Evolutionary conservation across 2,888 invertebrate species (phyloP).

Genomic region (Plebejus anna): DNA sequence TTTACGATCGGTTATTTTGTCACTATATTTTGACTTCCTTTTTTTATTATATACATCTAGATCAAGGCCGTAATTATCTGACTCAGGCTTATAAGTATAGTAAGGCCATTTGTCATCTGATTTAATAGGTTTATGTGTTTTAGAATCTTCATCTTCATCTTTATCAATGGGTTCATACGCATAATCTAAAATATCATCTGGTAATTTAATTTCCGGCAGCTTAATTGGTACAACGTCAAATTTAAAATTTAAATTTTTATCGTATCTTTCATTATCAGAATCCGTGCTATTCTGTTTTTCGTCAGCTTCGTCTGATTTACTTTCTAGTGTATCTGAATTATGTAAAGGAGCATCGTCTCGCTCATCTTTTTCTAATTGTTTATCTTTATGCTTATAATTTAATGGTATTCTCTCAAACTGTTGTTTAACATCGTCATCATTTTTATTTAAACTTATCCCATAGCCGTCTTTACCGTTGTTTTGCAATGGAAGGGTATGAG

Average conservation of each 20-base stretch:
- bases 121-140: conserved; percentile 10
- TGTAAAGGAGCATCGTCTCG: not conserved
- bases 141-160: conserved; percentile 35
- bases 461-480: conserved; percentile 43
- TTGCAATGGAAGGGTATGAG: conserved; percentile 31
- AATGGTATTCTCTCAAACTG: conserved; percentile 72
- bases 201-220: conserved; percentile 71
- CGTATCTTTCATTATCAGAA: conserved; percentile 48
- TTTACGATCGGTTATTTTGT: conserved; percentile 19
- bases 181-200: conserved; percentile 67
- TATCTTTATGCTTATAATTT: conserved; percentile 60
- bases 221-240: conserved; percentile 65
- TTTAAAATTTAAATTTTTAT: conserved; percentile 64
- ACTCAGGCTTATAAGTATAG: not conserved
- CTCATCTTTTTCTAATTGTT: conserved; percentile 33
- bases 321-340: conserved; percentile 4
- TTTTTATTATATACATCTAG: conserved; percentile 5
- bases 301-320: conserved; percentile 31
- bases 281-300: conserved; percentile 30
- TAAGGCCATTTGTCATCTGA: conserved; percentile 18
- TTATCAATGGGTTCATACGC: conserved; percentile 47
- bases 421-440: conserved; percentile 59
- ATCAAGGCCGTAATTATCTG: not conserved
- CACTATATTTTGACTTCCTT: conserved; percentile 20
- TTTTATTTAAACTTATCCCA: conserved; percentile 38